A percentile compares a stretch with the other conserved stretches of the same genome.
Conservation (phyloP, 1,140 invertebrate genomes). For the Eriocheir sinensis region DNA sequence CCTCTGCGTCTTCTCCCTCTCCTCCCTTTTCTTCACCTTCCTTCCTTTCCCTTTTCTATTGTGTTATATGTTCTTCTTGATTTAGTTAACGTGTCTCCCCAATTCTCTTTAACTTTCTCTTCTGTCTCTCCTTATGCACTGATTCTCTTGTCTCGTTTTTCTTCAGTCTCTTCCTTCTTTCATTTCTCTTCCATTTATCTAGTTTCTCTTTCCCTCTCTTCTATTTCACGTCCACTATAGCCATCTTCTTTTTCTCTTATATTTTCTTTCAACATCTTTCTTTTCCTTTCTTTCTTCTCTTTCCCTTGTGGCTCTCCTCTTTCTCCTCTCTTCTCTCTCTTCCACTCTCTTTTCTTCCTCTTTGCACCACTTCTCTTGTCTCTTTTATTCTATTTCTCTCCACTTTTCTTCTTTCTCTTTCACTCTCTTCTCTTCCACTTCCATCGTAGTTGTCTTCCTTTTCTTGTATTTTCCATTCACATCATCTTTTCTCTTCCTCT, state of each 20-base stretch:
- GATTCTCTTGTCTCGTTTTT: too few species aligned
- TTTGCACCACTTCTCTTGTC: neutral
- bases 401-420: neutral
- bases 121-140: too few species aligned
- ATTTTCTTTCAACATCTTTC: too few species aligned
- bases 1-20: neutral
- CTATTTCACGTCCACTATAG: neutral
- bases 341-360: neutral
- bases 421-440: neutral
- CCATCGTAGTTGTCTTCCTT: conserved; percentile 8
- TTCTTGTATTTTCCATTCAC: too few species aligned
- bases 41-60: neutral
- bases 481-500: neutral
- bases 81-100: too few species aligned
- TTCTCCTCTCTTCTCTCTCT: neutral
- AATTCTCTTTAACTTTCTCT: too few species aligned
- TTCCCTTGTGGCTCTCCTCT: too few species aligned
- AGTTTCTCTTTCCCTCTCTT: neutral
- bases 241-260: too few species aligned
- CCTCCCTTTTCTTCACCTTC: neutral
- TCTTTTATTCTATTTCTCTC: neutral
- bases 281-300: too few species aligned
- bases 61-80: too few species aligned
- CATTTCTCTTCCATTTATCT: neutral
- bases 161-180: neutral